These are phyloP conservation scores for Agrotis puta DNA, from an alignment of 2,888 invertebrate genomes.

Conservation along the genomic window DNA sequence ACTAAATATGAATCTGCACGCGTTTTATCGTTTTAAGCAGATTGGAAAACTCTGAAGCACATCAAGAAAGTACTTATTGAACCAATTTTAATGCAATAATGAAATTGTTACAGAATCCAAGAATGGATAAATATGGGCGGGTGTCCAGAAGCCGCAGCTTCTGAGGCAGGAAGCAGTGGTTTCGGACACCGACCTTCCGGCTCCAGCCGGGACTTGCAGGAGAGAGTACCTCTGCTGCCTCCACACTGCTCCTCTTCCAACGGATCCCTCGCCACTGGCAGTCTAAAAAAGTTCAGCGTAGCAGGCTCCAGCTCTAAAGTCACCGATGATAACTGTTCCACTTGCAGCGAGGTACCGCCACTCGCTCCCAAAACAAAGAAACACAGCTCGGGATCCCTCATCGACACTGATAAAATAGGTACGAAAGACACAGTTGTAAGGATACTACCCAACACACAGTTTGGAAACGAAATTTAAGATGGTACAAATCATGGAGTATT, in stretches of 20 bases:
- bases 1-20: neutral
- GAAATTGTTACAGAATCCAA: constrained; percentile 67
- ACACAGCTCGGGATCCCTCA: constrained; percentile 86
- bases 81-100: neutral
- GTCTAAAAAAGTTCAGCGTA: constrained; percentile 83
- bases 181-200: constrained; percentile 79
- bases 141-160: constrained; percentile 80
- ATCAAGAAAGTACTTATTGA: neutral
- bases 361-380: constrained; percentile 86
- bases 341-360: constrained; percentile 86
- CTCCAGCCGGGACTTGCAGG: constrained; percentile 82
- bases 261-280: constrained; percentile 85
- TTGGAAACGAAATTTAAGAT: constrained; percentile 83
- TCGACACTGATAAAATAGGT: constrained; percentile 83
- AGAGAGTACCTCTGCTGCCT: constrained; percentile 85
- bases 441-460: constrained; percentile 85
- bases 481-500: constrained; percentile 47
- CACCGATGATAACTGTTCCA: constrained; percentile 83
- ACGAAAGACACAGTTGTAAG: constrained; percentile 87
- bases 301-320: constrained; percentile 81
- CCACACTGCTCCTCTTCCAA: constrained; percentile 88
- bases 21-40: neutral
- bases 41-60: too few relatives aligned
- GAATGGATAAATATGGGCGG: constrained; percentile 87
- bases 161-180: constrained; percentile 79